Evolutionary conservation across 2,888 invertebrate species (phyloP), one percentile per base, ranked within the genome.

Genomic region (Pterobdella sp.): DNA sequence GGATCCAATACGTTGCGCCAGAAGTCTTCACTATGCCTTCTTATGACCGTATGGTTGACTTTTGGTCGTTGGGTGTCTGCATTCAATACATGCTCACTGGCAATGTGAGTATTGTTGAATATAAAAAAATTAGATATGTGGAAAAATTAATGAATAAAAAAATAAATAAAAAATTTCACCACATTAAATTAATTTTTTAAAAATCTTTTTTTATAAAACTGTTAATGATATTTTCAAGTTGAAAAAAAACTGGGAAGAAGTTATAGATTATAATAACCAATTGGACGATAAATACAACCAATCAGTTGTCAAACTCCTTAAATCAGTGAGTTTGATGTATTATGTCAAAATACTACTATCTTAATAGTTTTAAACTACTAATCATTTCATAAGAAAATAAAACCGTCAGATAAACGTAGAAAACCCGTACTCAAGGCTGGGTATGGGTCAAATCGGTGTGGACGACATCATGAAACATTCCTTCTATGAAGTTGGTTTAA

Each of bases 1-100:
- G 52, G 10, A 69, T 69, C 69, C 49, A 71, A 52, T 71, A 71
- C 71, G 36, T 71, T 22, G 71, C 71, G 1, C 71, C 71, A 10
- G 71, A 71, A 63, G 60, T 71, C 22, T 32, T 71, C 35, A 60
- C 52, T 7, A 29, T 32, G 0, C 35, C 29, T 10, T n/a, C 10
- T 1, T 29, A 63, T 37, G 31, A 71, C 31, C 63, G 37, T 34
- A 71, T 60, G 60, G 71, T 63, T 1, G 71, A 71, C 37, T 63
- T 49, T 29, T 71, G 71, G 71, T 32, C 71, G 18, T 26, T 71
- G 60, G 71, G 56, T 1, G 71, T 72, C 35, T 72, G 72, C 42
- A 37, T 66, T 22, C 64, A 35, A 10, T 66, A 66, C 65, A 72
- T 72, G 66, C 66, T 66, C 14, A 72, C 72, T 18, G 65, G 72